Percentiles rank a stretch among this genome's conserved stretches.
These are phyloP conservation scores for Mormyrops boulengeri DNA, from an alignment of 2,797 vertebrate genomes.

Conservation along the genomic window DNA sequence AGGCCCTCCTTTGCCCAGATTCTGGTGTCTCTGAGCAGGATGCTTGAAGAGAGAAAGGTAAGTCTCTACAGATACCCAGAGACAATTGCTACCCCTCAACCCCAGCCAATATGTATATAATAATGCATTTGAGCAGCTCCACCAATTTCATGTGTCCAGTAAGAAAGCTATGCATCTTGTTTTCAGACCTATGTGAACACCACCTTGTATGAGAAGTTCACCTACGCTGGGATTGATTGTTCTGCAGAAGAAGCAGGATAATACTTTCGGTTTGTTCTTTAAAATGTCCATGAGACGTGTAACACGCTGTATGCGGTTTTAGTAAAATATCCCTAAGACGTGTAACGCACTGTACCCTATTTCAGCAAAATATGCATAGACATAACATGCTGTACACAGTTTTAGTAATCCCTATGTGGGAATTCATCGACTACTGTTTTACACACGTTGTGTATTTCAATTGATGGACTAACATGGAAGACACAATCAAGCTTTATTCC, in stretches of 20 bases:
- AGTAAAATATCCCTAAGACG: conserved; percentile 4
- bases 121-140: not conserved
- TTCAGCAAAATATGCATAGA: conserved; percentile 21
- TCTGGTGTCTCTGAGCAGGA: conserved; percentile 71
- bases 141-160: not conserved
- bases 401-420: conserved; percentile 33
- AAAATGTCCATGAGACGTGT: not conserved
- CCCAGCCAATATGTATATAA: not conserved
- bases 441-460: conserved; percentile 44
- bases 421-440: conserved; percentile 38
- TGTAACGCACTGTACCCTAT: conserved; percentile 17
- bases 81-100: not conserved
- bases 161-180: not conserved
- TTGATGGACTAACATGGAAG: conserved; percentile 14
- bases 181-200: conserved; percentile 80
- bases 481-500: conserved; percentile 9
- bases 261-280: conserved; percentile 3
- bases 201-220: conserved; percentile 80
- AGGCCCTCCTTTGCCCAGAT: conserved; percentile 79
- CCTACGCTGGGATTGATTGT: conserved; percentile 79
- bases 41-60: conserved; percentile 83
- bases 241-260: conserved; percentile 80
- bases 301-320: conserved; percentile 23
- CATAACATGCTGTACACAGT: conserved; percentile 12
- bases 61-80: conserved; percentile 16